Evolutionary conservation across 2,888 invertebrate species (phyloP), one percentile per base, ranked within the genome.

Genomic region (Andricus quercusramuli): DNA sequence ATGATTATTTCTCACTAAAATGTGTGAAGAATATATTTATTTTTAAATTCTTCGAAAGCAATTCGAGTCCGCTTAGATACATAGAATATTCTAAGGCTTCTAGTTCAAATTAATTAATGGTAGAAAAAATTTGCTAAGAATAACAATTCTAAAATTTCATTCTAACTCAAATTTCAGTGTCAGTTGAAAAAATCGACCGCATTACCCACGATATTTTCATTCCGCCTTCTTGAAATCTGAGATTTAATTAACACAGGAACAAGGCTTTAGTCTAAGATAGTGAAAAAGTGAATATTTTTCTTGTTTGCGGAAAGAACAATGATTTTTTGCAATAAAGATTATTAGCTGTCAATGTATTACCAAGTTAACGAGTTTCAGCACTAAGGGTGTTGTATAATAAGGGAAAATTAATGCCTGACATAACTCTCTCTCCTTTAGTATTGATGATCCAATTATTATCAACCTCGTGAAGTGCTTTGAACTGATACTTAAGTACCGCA

Each of bases 401-500:
- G 32, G 56, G 74, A 56, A 51, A 74, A 74, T 74, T 56, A 74
- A 56, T 56, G 32, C 29, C 15, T 5, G 11, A 32, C 11, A 74
- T 74, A 37, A 32, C 13, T 56, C 25, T 62, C 51, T 51, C n/a
- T 3, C 44, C 8, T 9, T 15, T 4, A 32, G n/a, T 56, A 32
- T 74, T 74, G 37, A 74, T 74, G 74, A 32, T 74, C 51, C 4
- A 32, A 74, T 51, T 56, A 56, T 74, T 74, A 74, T 74, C 51
- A 13, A 29, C 44, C 70, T 70, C 51, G 74, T 32, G 29, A 32
- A 32, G 13, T n/a, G 32, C 51, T 56, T 32, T 32, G 56, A 74
- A 74, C 74, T 56, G 20, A n/a, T 29, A 74, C 56, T 29, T 74
- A 22, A 68, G 68, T 68, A 15, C 25, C 47, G 25, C 25, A 68